Evolutionary conservation across 2,888 invertebrate genomes (phyloP).

Genomic region (Pyrgus malvae): DNA sequence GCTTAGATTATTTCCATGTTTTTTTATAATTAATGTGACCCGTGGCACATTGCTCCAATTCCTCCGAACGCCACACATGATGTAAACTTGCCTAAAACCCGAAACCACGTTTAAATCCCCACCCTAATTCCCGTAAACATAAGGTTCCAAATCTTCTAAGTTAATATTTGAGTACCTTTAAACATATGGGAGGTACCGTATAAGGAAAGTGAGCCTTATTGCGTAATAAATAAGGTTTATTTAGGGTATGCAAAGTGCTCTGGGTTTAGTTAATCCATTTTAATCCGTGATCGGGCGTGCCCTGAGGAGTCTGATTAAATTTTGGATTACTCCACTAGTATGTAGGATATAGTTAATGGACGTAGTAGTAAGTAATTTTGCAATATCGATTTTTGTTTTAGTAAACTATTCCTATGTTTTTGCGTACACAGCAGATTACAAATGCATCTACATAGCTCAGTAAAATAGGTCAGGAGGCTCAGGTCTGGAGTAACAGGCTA

Average conservation of each 20-base stretch:
- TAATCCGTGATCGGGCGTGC: slow-evolving; percentile 18
- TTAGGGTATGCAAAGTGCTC: neutral
- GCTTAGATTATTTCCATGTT: too few relatives aligned
- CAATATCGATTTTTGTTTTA: neutral
- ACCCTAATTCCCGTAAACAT: neutral
- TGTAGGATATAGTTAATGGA: slow-evolving; percentile 10
- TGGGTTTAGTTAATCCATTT: slow-evolving; percentile 11
- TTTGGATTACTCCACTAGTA: slow-evolving; percentile 16
- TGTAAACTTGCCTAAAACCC: neutral
- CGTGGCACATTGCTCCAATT: slow-evolving; percentile 5
- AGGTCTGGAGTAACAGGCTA: too few relatives aligned
- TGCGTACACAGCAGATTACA: too few relatives aligned
- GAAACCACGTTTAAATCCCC: neutral
- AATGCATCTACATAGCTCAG: too few relatives aligned
- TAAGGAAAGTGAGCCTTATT: neutral
- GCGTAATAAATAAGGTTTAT: neutral
- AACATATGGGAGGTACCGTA: neutral
- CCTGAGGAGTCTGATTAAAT: slow-evolving; percentile 22
- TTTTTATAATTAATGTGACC: neutral
- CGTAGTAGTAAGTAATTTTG: neutral
- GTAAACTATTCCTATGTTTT: too few relatives aligned
- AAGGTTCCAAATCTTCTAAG: neutral
- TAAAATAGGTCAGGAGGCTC: too few relatives aligned
- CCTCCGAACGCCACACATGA: neutral
- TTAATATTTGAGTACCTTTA: neutral